Evolutionary conservation across 2,113 vertebrate species (phyloP), one percentile per base, ranked within the genome.

Genomic region (Furnarius figulus): DNA sequence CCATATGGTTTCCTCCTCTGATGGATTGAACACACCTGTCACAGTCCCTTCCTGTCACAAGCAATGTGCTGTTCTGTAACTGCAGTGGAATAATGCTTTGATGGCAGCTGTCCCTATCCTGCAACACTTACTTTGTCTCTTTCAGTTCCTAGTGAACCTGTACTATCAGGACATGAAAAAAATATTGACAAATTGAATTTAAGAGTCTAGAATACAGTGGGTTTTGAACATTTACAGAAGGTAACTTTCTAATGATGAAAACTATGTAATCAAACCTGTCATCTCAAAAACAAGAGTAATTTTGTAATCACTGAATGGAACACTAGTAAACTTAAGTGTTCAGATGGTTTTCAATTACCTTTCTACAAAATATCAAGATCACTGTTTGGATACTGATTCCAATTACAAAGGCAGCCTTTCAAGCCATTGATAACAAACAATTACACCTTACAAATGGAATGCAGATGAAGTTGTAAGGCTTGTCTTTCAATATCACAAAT

Each of bases 261-360:
- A 83, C 76, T 93, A 71, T 37, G 27, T 62, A 91, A 76, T 61
- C 81, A 87, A 91, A 37, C 31, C 68, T 76, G 70, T 27, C 53
- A 81, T 68, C 13, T 73, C 83, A 80, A 89, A 96, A 93, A 72
- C 20, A 81, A 76, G 15, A 79, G 44, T 56, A 42, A 83, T 87
- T 94, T 93, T 81, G 59, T 93, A 85, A 93, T 83, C 46, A 24
- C 86, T 47, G 85, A 89, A 16, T 13, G 85, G 90, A 93, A 74
- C 33, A 50, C 31, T 49, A 37, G 30, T 24, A 87, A 80, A 77
- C 63, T 76, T 89, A 71, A 85, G 91, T 28, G 82, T 24, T 30
- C 23, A 90, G 58, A 75, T 10, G 25, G 70, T 68, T 96, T 95
- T 59, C 42, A 87, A 77, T 77, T 89, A 96, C 37, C 27, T 91